Evolutionary conservation across 2,888 invertebrate genomes (phyloP), one percentile per base, ranked within the genome.

Genomic region (Timandra comae): DNA sequence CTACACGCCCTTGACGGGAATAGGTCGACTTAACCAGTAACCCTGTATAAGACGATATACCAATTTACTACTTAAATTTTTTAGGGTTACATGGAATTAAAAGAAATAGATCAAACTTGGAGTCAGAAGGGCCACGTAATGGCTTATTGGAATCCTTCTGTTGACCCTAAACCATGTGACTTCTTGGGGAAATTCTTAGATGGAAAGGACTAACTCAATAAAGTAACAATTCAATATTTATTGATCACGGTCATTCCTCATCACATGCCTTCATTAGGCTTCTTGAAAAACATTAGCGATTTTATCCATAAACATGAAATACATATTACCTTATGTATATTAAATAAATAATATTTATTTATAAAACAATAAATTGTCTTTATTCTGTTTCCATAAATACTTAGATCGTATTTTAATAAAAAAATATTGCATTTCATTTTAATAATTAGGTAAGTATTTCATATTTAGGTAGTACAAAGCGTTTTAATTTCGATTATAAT

Each of bases 61-160:
- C 16, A 16, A 5, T 16, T 16, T 16, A 16, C 16, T 16, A 16
- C 3, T 16, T 16, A 5, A 16, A 5, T 16, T 6, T 40, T 8
- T 45, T 57, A 96, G 96, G 97, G 97, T 24, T 97, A 95, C 87
- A 96, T 97, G 92, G 97, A 98, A 56, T 85, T 98, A 29, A 91
- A 93, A 62, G 98, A 98, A 85, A 82, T 92, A 1, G 91, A 90
- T 0, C 87, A 93, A 43, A 86, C 90, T 8, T 98, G 96, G 96
- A 95, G 95, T 68, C 95, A 95, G 62, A 93, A 93, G 51, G 89
- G 91, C 7, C 93, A 94, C 60, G 63, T 98, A 1, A 95, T 97
- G 95, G 79, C 87, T 25, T 91, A 91, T 62, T 97, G 96, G 88
- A 90, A 91, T 56, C 95, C 96, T 28, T 91, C 93, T 0, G 68